Conservation (phyloP, 2,113 vertebrate species). For the Rhinogobius similis region DNA sequence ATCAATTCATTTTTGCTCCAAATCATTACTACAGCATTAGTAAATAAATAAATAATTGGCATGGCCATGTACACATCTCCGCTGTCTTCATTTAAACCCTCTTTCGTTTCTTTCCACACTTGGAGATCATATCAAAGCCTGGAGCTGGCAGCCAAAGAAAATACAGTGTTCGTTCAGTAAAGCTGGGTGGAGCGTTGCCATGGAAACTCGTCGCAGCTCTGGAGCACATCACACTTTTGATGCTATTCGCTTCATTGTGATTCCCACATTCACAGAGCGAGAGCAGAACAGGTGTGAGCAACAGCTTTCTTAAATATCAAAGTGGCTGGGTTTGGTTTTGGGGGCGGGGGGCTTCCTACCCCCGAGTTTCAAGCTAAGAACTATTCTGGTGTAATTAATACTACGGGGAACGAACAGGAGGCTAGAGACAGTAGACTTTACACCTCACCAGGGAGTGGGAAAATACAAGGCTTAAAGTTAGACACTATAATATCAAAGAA, state of each 20-base stretch:
- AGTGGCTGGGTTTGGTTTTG: constrained; percentile 31
- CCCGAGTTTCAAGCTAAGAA: constrained; percentile 38
- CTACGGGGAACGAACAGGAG: constrained; percentile 41
- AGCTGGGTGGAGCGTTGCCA: constrained; percentile 72
- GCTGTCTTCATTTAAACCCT: neutral
- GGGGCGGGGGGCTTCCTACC: constrained; percentile 14
- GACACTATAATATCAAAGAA: constrained; percentile 8
- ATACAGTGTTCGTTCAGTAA: constrained; percentile 61
- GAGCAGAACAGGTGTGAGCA: constrained; percentile 68
- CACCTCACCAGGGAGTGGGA: constrained; percentile 5
- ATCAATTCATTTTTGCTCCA: too few relatives aligned
- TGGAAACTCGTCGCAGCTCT: constrained; percentile 72
- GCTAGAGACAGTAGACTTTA: constrained; percentile 17
- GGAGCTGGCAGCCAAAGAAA: constrained; percentile 40
- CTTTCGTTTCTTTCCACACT: constrained; percentile 11
- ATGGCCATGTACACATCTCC: neutral
- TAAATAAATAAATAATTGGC: neutral
- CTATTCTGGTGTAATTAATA: constrained; percentile 48
- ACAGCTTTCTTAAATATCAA: constrained; percentile 64
- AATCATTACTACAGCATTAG: too few relatives aligned
- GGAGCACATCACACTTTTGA: constrained; percentile 71
- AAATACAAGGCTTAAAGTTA: constrained; percentile 34
- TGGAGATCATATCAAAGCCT: constrained; percentile 37
- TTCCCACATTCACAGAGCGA: constrained; percentile 58
- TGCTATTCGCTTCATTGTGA: constrained; percentile 59